These are phyloP conservation scores for Bhutanitis thaidina DNA, from an alignment of 2,888 invertebrate genomes.

Conservation along the genomic window DNA sequence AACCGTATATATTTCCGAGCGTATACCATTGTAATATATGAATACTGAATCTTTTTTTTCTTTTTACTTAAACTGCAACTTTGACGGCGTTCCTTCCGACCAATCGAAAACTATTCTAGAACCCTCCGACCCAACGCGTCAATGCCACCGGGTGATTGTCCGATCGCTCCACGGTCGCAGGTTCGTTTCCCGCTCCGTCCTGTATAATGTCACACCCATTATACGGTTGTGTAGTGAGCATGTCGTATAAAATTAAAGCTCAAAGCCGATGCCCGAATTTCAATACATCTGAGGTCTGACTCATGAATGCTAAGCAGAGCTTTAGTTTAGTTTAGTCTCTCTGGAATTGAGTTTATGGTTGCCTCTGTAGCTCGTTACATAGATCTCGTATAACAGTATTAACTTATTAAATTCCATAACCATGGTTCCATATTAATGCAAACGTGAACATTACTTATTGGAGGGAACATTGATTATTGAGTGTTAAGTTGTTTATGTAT, in stretches of 20 bases:
- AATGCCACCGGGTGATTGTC: conserved; percentile 28
- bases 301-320: conserved; percentile 7
- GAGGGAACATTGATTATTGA: too few species aligned
- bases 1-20: too few species aligned
- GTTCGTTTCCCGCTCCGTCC: conserved; percentile 29
- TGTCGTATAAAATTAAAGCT: conserved; percentile 7
- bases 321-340: conserved; percentile 1
- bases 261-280: conserved; percentile 15
- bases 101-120: conserved; percentile 1
- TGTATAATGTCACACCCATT: conserved; percentile 30
- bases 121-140: conserved; percentile 16
- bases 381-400: too few species aligned
- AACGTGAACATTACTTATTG: too few species aligned
- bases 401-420: too few species aligned
- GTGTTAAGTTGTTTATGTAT: too few species aligned
- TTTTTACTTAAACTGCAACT: not conserved
- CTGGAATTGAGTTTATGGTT: not conserved
- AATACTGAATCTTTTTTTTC: not conserved
- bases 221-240: conserved; percentile 21
- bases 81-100: not conserved
- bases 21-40: not conserved
- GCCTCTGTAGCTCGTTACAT: not conserved
- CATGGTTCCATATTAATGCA: too few species aligned
- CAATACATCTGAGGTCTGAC: conserved; percentile 12
- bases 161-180: conserved; percentile 23